Evolutionary conservation across 1,140 invertebrate species (phyloP).

Genomic region (Pseudomyrmex cubaensis): DNA sequence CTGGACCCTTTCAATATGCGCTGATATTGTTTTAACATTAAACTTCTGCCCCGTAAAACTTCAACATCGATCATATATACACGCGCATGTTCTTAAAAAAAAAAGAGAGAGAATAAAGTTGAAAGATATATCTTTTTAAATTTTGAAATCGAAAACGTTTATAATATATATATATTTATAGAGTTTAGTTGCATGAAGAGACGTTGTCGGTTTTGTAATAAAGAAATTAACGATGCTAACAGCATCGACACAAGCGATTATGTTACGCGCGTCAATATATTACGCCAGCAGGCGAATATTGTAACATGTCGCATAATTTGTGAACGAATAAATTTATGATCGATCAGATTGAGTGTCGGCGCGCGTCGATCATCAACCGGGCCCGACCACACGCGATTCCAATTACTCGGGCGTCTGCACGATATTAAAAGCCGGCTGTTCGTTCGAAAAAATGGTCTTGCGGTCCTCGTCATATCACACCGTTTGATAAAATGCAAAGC

Average conservation of each 20-base stretch:
- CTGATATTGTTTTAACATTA: slow-evolving; percentile 51
- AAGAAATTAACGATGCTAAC: slow-evolving; percentile 45
- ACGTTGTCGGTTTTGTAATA: slow-evolving; percentile 23
- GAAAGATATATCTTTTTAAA: too few species aligned
- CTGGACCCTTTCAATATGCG: slow-evolving; percentile 39
- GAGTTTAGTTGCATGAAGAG: slow-evolving; percentile 9
- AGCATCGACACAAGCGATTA: slow-evolving; percentile 32
- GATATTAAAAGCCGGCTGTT: slow-evolving; percentile 68
- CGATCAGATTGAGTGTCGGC: slow-evolving; percentile 48
- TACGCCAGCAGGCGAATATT: slow-evolving; percentile 33
- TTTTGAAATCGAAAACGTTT: too few species aligned
- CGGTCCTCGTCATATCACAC: slow-evolving; percentile 49
- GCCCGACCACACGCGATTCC: slow-evolving; percentile 42
- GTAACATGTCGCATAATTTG: slow-evolving; percentile 30
- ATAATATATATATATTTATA: neutral
- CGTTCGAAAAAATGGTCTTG: slow-evolving; percentile 57
- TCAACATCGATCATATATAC: slow-evolving; percentile 21
- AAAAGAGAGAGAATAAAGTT: neutral
- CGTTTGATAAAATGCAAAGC: slow-evolving; percentile 73
- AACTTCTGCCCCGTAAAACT: slow-evolving; percentile 35
- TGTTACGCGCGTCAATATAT: slow-evolving; percentile 39
- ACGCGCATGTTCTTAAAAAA: neutral
- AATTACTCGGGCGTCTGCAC: slow-evolving; percentile 61
- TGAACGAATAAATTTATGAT: slow-evolving; percentile 52
- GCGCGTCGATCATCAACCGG: slow-evolving; percentile 31